These are phyloP conservation scores for Tursiops truncatus DNA, from an alignment of 2,113 vertebrate species.

Conservation along the genomic window DNA sequence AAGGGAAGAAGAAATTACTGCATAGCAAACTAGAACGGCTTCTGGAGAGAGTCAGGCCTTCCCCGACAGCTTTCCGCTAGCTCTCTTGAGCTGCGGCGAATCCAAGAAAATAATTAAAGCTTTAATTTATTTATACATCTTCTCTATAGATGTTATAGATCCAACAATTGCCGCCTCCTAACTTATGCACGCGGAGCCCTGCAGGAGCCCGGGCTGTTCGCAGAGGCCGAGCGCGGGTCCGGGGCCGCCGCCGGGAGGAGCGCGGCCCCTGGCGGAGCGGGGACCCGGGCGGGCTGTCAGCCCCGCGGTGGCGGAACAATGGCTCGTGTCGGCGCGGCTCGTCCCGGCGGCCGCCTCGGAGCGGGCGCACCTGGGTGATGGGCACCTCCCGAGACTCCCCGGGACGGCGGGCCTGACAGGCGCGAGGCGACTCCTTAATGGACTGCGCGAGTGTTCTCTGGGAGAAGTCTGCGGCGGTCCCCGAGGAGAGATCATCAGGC, in stretches of 20 bases:
- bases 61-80: neutral
- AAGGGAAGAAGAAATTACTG: neutral
- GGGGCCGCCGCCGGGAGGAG: neutral
- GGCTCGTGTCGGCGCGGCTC: neutral
- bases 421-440: constrained; percentile 86
- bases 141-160: constrained; percentile 2
- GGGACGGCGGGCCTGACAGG: constrained; percentile 83
- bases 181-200: constrained; percentile 16
- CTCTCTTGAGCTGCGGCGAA: constrained; percentile 47
- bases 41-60: neutral
- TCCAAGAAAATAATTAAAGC: constrained; percentile 70
- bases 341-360: constrained; percentile 70
- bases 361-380: constrained; percentile 84
- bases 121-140: constrained; percentile 56
- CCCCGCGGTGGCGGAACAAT: constrained; percentile 35
- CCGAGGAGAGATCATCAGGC: constrained; percentile 89
- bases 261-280: neutral
- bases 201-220: neutral
- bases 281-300: neutral
- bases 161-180: neutral
- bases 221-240: accelerated
- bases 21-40: neutral
- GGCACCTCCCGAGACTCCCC: constrained; percentile 86
- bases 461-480: constrained; percentile 86
- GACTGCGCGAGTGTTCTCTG: constrained; percentile 83